Base-by-base conservation (phyloP, 2,113 vertebrate genomes). In the Carassius carassius region DNA sequence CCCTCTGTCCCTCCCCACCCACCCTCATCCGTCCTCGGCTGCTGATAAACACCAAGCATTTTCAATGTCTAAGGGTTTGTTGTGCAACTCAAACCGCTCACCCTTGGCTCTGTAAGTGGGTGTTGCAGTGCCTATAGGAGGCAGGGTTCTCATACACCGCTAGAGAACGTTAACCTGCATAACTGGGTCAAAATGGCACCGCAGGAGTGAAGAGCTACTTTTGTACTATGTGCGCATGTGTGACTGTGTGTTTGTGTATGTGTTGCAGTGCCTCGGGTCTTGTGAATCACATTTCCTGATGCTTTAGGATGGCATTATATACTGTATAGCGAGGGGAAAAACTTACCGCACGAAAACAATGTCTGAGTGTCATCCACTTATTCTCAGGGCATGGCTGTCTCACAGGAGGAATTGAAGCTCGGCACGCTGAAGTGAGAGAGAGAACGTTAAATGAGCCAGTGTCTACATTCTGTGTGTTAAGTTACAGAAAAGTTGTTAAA, bases 41-140 rank as follows among this genome's bases (percentile, higher is more conserved):
- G 90, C 93, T 86, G 78, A 86, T 88, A 75, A 91, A 91, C 90
- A 90, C 86, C 87, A 88, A 90, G 88, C 90, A 88, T 91, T 93
- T 93, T 91, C 89, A 90, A 92, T 90, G 92, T 93, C 90, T 90
- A 91, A 93, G 92, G 90, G 88, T 88, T 88, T 89, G 91, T 94
- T 94, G 93, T 93, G 86, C 93, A 94, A 94, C 92, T 58, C 88
- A 89, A 90, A 93, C 44, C 84, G 78, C 88, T 94, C 90, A 92
- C 92, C 94, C 92, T 91, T 93, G 93, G 93, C 93, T 93, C 92
- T 93, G 86, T 89, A 92, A 92, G 95, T 95, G 94, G 94, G 95
- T 93, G 94, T 94, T 91, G 88, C 74, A 81, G 89, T 92, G 91
- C 89, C 93, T 93, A 93, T 92, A 93, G 91, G 92, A 92, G 93